Evolutionary conservation across 2,888 invertebrate species (phyloP).

Genomic region (Ceraclea dissimilis): DNA sequence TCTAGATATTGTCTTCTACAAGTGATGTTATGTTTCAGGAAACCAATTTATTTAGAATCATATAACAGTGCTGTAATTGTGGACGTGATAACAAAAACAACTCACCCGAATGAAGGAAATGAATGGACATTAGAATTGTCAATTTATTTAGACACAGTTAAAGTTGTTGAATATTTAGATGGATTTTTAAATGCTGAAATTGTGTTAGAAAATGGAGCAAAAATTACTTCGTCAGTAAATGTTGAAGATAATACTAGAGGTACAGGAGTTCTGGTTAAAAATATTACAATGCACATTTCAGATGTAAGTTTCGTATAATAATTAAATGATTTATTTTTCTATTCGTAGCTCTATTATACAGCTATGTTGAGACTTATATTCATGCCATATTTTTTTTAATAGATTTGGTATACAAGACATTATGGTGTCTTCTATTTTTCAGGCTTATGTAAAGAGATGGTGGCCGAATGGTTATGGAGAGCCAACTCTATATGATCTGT

Average conservation of each 20-base stretch:
- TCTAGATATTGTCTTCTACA: background rate
- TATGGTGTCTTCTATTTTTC: slow-evolving; percentile 20
- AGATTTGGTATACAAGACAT: too few species aligned
- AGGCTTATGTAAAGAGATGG: slow-evolving; percentile 61
- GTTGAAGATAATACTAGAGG: slow-evolving; percentile 8
- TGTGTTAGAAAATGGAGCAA: slow-evolving; percentile 34
- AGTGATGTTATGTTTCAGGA: slow-evolving; percentile 39
- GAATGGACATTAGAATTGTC: slow-evolving; percentile 35
- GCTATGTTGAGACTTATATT: background rate
- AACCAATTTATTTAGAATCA: slow-evolving; percentile 57
- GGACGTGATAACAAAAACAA: slow-evolving; percentile 42
- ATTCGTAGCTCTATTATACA: background rate
- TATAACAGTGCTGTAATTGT: slow-evolving; percentile 57
- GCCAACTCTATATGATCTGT: slow-evolving; percentile 67
- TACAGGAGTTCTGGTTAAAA: slow-evolving; percentile 28
- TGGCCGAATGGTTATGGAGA: slow-evolving; percentile 93
- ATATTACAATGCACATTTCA: slow-evolving; percentile 35
- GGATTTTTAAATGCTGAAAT: slow-evolving; percentile 35
- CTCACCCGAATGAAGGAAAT: slow-evolving; percentile 26
- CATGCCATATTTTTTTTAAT: background rate
- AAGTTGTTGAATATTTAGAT: slow-evolving; percentile 24
- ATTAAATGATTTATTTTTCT: background rate
- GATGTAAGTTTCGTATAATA: too few species aligned
- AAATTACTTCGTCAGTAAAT: slow-evolving; percentile 21
- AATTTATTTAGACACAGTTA: slow-evolving; percentile 35